Evolutionary conservation across 1,140 invertebrate genomes (phyloP), one percentile per base, ranked within the genome.

Genomic region (Mactra quadrangularis): DNA sequence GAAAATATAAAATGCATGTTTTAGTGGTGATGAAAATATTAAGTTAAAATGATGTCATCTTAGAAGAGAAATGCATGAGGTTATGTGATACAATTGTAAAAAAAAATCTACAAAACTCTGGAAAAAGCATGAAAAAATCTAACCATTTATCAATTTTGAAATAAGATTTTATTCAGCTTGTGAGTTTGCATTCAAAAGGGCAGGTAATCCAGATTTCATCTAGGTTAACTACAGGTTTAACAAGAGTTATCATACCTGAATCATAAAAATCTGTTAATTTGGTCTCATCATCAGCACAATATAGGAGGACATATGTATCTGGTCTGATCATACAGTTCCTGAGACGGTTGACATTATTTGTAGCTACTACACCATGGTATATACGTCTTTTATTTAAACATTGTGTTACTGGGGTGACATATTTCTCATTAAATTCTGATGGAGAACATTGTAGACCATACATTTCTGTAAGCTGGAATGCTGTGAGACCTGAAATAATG

Each of bases 301-400:
- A 31, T 13, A 78, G 27, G 25, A 78, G 76, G 11, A 78, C 22
- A 31, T 55, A 78, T 4, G 76, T 78, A 19, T 78, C 47, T 52
- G 76, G 76, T 68, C 76, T 27, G 22, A 78, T 66, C 76, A 68
- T 66, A 57, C 76, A 78, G 52, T 78, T 78, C n/a, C 76, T n/a
- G 25, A 78, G 9, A 17, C 60, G n/a, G 17, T 27, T 35, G 33
- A 66, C 38, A 9, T 53, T 11, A 29, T 68, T 45, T 3, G 62
- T 66, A 1, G 76, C 76, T 1, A 57, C 76, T 7, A 68, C 62
- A 0, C 76, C 76, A 33, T 78, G 60, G 47, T 78, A 78, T 66
- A 78, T 78, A 19, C 29, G 76, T 9, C 25, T 35, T 57, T 11
- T 19, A 64, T 78, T 57, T 62, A 78, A 66, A 19, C 66, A n/a